A percentile compares a stretch with the other conserved stretches of the same genome.
Evolutionary conservation across 2,888 invertebrate genomes (phyloP).

Genomic region (Aphidoletes aphidimyza): DNA sequence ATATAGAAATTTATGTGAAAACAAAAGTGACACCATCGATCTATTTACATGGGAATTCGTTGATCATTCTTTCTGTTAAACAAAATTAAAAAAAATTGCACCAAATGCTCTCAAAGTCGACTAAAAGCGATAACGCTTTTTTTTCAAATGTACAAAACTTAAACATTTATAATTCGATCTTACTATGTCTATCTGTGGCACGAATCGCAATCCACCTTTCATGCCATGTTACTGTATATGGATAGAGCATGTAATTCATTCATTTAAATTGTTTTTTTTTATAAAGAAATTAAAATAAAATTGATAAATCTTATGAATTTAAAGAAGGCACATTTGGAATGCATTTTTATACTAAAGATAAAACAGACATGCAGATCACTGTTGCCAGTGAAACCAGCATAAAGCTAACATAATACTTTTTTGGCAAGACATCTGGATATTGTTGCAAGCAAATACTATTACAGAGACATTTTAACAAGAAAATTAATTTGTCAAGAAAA

Average conservation of each 20-base stretch:
- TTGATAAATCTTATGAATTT: not conserved
- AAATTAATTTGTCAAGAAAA: not conserved
- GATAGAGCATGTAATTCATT: not conserved
- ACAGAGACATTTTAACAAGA: too few species aligned
- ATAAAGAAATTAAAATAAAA: too few species aligned
- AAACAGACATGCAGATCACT: not conserved
- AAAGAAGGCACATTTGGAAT: constrained; percentile 20
- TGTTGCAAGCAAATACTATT: not conserved
- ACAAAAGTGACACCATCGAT: not conserved
- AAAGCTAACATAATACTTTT: not conserved
- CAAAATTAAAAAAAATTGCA: not conserved
- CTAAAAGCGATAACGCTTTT: not conserved
- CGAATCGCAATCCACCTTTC: too few species aligned
- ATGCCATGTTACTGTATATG: not conserved
- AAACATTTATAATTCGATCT: not conserved
- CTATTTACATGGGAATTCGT: constrained; percentile 22
- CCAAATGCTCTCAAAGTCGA: constrained; percentile 28
- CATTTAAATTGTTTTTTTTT: not conserved
- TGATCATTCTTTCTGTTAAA: not conserved
- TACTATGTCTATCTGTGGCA: not conserved
- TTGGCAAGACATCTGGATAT: constrained; percentile 21
- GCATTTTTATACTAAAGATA: not conserved
- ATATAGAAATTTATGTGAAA: not conserved
- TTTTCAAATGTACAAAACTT: constrained; percentile 48
- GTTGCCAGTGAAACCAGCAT: not conserved